Evolutionary conservation across 2,888 invertebrate genomes (phyloP).

Genomic region (Lasioglossum malachurum): DNA sequence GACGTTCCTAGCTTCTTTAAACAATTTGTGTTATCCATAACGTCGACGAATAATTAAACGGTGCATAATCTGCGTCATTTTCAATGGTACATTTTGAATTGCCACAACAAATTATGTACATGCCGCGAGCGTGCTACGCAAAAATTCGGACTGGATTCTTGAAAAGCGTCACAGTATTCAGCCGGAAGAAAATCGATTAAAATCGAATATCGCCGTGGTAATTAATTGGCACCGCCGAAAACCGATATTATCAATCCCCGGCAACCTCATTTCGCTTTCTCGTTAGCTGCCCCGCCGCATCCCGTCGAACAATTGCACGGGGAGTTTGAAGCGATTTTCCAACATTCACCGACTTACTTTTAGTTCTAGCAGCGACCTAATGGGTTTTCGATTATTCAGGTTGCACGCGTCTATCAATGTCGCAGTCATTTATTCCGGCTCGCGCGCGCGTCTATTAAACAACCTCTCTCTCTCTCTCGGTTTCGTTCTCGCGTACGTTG

Average conservation of each 20-base stretch:
- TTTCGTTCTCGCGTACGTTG: neutral
- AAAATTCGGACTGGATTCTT: neutral
- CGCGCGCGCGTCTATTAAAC: neutral
- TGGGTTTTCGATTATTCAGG: neutral
- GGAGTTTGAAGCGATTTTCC: neutral
- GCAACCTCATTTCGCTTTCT: neutral
- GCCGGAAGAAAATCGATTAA: neutral
- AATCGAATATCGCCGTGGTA: neutral
- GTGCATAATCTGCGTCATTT: neutral
- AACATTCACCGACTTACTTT: neutral
- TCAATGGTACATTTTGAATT: neutral
- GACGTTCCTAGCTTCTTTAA: no score
- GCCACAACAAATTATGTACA: neutral
- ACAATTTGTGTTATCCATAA: neutral
- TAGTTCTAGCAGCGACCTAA: neutral
- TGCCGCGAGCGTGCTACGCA: no score
- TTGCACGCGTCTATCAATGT: neutral
- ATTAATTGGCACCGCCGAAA: neutral
- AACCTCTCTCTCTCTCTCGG: neutral
- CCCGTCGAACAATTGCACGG: neutral
- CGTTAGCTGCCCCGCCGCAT: neutral
- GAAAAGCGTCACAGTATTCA: neutral
- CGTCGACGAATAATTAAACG: neutral
- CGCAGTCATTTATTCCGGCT: neutral
- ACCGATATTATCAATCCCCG: neutral